A percentile compares a stretch with the other conserved stretches of the same genome.
phyloP scores from a whole-genome alignment of 2,797 vertebrate species.

The Anableps anableps region DNA sequence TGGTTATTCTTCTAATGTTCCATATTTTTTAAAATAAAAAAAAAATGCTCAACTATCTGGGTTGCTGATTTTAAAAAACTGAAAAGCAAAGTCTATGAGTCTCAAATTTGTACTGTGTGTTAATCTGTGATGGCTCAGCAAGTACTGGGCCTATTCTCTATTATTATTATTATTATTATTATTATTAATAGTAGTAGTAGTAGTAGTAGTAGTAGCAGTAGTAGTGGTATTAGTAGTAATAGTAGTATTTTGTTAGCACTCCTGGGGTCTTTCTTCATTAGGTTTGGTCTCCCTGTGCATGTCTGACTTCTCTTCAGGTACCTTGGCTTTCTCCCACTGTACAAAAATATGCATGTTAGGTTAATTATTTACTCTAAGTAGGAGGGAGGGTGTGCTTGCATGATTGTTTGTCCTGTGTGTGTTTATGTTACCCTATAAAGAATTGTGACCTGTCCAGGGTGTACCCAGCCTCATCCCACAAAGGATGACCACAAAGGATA shows the following conservation, averaged over 20 bases:
- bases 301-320: not conserved
- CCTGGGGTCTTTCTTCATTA: no score
- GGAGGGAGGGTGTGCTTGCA: not conserved
- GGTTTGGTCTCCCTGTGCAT: not conserved
- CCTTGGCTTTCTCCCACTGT: not conserved
- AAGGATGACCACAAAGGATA: not conserved
- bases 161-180: not conserved
- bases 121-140: no score
- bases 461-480: not conserved
- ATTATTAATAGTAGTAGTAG: no score
- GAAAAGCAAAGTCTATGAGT: not conserved
- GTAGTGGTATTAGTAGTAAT: no score
- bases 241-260: not conserved
- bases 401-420: not conserved
- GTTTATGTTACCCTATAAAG: not conserved
- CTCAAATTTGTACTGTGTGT: no score
- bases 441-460: not conserved
- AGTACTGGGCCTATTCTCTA: no score
- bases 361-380: not conserved
- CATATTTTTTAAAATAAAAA: not conserved
- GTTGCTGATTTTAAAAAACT: not conserved
- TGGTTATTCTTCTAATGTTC: not conserved
- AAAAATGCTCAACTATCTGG: not conserved
- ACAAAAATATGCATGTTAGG: not conserved
- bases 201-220: no score